Evolutionary conservation across 2,113 vertebrate species (phyloP).

Genomic region (Otis tarda): DNA sequence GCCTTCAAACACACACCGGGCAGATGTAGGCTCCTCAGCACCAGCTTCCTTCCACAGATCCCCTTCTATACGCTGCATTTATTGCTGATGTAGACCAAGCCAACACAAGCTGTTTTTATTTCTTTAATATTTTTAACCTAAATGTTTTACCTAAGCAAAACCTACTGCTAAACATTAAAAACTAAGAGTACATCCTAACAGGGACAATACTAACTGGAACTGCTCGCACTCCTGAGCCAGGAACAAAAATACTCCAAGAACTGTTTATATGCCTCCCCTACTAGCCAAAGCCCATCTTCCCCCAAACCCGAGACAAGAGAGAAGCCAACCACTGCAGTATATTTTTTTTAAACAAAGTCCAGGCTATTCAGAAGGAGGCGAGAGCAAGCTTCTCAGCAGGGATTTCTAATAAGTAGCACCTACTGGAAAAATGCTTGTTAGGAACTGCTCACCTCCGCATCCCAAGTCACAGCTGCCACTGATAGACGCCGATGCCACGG

Average conservation of each 20-base stretch:
- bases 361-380: not conserved
- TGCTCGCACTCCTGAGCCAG: not conserved
- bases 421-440: not conserved
- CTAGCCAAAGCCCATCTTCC: not conserved
- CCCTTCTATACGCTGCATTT: not conserved
- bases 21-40: not conserved
- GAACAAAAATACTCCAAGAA: not conserved
- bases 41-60: not conserved
- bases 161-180: not conserved
- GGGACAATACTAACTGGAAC: not conserved
- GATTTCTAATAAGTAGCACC: not conserved
- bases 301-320: not conserved
- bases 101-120: not conserved
- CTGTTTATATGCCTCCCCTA: not conserved
- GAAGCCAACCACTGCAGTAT: not conserved
- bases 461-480: not conserved
- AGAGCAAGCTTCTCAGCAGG: not conserved
- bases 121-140: not conserved
- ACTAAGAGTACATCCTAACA: not conserved
- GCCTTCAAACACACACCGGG: not conserved
- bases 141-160: not conserved
- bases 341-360: not conserved
- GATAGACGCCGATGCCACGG: fast-evolving
- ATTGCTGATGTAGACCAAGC: not conserved
- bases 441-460: not conserved